These are phyloP conservation scores for Dyspetes luteomarginatus DNA, from an alignment of 2,888 invertebrate genomes.

Conservation along the genomic window DNA sequence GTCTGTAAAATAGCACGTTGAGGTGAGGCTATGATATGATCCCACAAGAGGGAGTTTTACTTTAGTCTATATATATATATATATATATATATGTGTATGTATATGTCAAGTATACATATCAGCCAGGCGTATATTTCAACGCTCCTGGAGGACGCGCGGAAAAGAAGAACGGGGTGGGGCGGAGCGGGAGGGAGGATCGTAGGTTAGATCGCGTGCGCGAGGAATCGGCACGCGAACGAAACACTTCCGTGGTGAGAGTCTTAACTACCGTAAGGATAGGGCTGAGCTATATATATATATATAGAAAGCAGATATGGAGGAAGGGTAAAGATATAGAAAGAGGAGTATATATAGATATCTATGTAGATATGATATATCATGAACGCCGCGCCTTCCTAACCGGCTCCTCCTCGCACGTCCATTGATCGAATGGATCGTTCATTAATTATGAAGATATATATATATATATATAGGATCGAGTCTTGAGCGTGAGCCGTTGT, in stretches of 20 bases:
- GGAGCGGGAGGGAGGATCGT: constrained; percentile 23
- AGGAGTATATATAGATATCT: constrained; percentile 11
- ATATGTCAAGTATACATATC: too few relatives aligned
- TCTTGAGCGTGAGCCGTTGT: constrained; percentile 44
- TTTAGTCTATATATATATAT: neutral
- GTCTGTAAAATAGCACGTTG: constrained; percentile 18
- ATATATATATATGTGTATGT: neutral
- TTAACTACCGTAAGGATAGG: constrained; percentile 62
- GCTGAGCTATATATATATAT: constrained; percentile 24
- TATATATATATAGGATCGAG: constrained; percentile 2
- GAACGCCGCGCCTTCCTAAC: constrained; percentile 61
- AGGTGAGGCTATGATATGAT: constrained; percentile 11
- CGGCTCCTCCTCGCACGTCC: constrained; percentile 64
- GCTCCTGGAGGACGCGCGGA: constrained; percentile 14
- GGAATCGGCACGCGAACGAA: constrained; percentile 65
- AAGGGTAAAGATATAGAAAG: constrained; percentile 34
- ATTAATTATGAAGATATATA: constrained; percentile 73
- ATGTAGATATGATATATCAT: constrained; percentile 12
- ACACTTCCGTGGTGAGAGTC: constrained; percentile 66
- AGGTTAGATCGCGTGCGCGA: constrained; percentile 58
- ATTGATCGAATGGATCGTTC: constrained; percentile 71
- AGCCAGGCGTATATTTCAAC: constrained; percentile 48
- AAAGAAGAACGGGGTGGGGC: too few relatives aligned
- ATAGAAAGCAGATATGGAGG: constrained; percentile 42
- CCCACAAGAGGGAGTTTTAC: constrained; percentile 22